A percentile compares a stretch with the other conserved stretches of the same genome.
Conservation (phyloP, 2,797 vertebrate species). For the Brotula barbata region DNA sequence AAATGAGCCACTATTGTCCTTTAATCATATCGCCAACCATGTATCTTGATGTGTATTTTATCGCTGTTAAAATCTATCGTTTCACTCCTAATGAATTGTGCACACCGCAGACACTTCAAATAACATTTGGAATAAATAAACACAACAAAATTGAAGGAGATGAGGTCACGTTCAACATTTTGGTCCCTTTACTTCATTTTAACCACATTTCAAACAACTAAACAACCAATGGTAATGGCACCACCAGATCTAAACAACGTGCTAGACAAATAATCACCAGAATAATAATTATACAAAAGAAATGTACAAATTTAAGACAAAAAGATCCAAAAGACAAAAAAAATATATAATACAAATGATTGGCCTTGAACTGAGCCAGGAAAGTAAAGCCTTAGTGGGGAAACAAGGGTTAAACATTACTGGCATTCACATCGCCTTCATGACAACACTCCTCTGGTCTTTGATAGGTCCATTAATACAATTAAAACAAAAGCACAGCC, state of each 20-base stretch:
- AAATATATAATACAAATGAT: conserved; percentile 53
- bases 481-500: conserved; percentile 5
- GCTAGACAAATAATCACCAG: conserved; percentile 70
- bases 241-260: conserved; percentile 80
- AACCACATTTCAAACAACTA: conserved; percentile 84
- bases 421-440: conserved; percentile 58
- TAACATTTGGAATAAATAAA: no score
- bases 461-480: conserved; percentile 46
- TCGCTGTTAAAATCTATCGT: no score
- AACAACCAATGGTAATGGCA: conserved; percentile 80
- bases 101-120: no score
- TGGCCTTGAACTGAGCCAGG: conserved; percentile 31
- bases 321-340: conserved; percentile 21
- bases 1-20: no score
- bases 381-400: conserved; percentile 44
- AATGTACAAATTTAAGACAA: conserved; percentile 64
- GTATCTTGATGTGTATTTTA: no score
- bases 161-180: conserved; percentile 68
- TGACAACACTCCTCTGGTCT: conserved; percentile 28
- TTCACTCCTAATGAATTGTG: no score
- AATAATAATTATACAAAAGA: conserved; percentile 70
- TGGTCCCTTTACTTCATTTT: conserved; percentile 84
- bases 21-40: no score
- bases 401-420: conserved; percentile 40
- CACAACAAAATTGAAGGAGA: no score